Evolutionary conservation across 2,113 vertebrate genomes (phyloP), one percentile per base, ranked within the genome.

Genomic region (Platichthys stellatus): DNA sequence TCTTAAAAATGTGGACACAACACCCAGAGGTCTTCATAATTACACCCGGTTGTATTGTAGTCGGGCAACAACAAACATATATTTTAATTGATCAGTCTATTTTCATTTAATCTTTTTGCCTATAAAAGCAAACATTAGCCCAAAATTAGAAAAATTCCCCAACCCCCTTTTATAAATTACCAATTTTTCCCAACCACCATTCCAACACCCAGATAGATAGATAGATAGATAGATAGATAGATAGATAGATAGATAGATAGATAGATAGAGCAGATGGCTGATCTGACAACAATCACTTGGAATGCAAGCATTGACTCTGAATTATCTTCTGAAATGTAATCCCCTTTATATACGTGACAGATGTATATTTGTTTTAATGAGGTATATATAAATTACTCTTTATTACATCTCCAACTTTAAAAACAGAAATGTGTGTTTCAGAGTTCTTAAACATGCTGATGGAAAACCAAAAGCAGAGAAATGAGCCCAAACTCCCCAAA

Each of bases 191-290:
- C 31, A 31, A 31, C 31, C 5, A 31, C 31, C 31, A 31, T 31
- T 31, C 31, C 31, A 31, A 31, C 5, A 31, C 31, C 31, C 31
- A 31, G 5, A 47, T 47, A 47, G 45, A 47, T 47, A 47, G 45
- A 72, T 7, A 31, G 31, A 47, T 17, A 47, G 45, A 47, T 47
- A 47, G 45, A 47, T 47, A 13, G 45, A 47, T 47, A 17, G 12
- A 72, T 47, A 47, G 45, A 47, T 47, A 47, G 45, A 47, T 47
- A 13, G 45, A 47, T 17, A 15, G 45, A 47, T 47, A 47, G 45
- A 47, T 47, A 13, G 45, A 47, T 17, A 47, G 13, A 72, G 81
- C 89, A 92, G 86, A 87, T 79, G 78, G 86, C 72, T 73, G 63
- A 47, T 53, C 38, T 72, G 78, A 77, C 70, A 68, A 72, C 63